A percentile compares a stretch with the other conserved stretches of the same genome.
Evolutionary conservation across 2,888 invertebrate genomes (phyloP).

Genomic region (Argyresthia goedartella): DNA sequence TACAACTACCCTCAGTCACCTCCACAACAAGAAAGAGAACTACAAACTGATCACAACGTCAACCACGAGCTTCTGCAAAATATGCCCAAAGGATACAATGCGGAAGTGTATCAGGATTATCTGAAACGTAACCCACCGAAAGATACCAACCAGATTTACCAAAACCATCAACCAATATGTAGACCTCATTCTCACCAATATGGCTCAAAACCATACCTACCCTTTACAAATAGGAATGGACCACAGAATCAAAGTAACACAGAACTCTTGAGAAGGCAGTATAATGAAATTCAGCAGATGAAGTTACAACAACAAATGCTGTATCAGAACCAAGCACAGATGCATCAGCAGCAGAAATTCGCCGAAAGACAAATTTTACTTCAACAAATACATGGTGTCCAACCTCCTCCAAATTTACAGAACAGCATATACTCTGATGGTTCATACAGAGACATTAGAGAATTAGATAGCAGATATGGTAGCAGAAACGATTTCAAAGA

Average conservation of each 20-base stretch:
- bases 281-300: slow-evolving; percentile 75
- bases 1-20: slow-evolving; percentile 67
- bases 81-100: slow-evolving; percentile 67
- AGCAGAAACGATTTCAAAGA: slow-evolving; percentile 58
- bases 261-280: slow-evolving; percentile 70
- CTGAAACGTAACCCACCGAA: slow-evolving; percentile 70
- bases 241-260: slow-evolving; percentile 72
- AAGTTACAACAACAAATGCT: slow-evolving; percentile 74
- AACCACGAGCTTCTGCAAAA: slow-evolving; percentile 57
- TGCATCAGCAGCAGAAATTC: slow-evolving; percentile 75
- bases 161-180: slow-evolving; percentile 65
- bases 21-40: slow-evolving; percentile 50
- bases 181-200: slow-evolving; percentile 59
- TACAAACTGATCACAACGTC: slow-evolving; percentile 55
- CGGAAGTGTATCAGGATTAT: slow-evolving; percentile 70
- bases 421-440: slow-evolving; percentile 62
- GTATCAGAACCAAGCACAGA: slow-evolving; percentile 74
- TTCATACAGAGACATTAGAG: slow-evolving; percentile 42
- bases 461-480: slow-evolving; percentile 45
- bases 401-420: slow-evolving; percentile 60
- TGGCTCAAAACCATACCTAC: slow-evolving; percentile 61
- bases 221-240: slow-evolving; percentile 63
- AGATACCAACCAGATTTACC: slow-evolving; percentile 69
- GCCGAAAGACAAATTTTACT: slow-evolving; percentile 73
- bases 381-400: slow-evolving; percentile 71